phyloP scores from a whole-genome alignment of 2,113 vertebrate species.

The Erinaceus europaeus region DNA sequence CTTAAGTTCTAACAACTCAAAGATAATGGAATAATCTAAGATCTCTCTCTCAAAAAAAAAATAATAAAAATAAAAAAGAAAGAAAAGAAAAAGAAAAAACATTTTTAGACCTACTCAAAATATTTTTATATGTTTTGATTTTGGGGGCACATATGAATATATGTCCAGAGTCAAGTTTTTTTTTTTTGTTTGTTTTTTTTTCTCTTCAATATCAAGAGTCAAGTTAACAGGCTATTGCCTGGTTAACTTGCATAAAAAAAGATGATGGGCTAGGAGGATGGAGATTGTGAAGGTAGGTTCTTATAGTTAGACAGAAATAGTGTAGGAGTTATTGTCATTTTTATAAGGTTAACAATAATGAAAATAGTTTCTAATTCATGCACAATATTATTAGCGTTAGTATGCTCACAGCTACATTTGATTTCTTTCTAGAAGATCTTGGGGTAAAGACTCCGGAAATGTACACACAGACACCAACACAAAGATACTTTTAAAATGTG shows the following conservation, averaged over 20 bases:
- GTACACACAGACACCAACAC: neutral
- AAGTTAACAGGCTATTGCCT: neutral
- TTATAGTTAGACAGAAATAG: conserved; percentile 40
- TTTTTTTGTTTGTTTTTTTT: too few relatives aligned
- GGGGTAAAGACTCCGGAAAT: conserved; percentile 36
- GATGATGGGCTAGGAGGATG: neutral
- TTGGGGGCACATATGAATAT: neutral
- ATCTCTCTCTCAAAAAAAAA: neutral
- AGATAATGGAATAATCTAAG: neutral
- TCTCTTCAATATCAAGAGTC: neutral
- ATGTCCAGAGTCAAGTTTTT: neutral
- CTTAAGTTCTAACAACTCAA: neutral
- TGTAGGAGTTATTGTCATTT: conserved; percentile 53
- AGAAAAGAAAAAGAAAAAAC: neutral
- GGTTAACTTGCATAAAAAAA: neutral
- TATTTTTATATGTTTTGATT: neutral
- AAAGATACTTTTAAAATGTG: conserved; percentile 9
- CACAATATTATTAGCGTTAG: conserved; percentile 53
- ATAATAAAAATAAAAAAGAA: neutral
- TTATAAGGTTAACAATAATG: conserved; percentile 60
- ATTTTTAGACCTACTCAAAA: neutral
- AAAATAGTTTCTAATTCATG: conserved; percentile 50
- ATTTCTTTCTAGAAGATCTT: conserved; percentile 60
- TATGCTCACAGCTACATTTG: conserved; percentile 33
- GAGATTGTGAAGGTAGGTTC: conserved; percentile 29